Conservation (phyloP, 2,113 vertebrate genomes). For the Leptodactylus fuscus region DNA sequence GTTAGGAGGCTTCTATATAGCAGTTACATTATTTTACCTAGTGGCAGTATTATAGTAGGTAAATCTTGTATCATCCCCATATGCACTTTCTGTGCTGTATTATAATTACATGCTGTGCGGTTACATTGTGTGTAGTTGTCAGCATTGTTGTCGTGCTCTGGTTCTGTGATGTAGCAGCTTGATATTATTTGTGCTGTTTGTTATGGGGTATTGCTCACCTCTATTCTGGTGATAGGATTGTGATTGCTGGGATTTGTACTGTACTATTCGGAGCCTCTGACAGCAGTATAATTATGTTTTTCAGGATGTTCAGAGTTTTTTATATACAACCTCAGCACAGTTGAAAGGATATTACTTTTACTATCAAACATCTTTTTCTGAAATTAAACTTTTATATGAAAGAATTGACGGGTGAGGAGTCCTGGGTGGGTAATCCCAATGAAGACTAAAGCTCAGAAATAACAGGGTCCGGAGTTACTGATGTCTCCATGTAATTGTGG, state of each 20-base stretch:
- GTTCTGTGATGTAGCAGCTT: too few species aligned
- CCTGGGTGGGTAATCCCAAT: not conserved
- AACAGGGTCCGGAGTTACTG: not conserved
- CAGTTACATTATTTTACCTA: too few species aligned
- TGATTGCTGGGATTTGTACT: not conserved
- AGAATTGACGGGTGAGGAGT: conserved; percentile 17
- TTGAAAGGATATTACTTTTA: conserved; percentile 40
- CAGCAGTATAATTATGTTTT: conserved; percentile 38
- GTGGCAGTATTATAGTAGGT: too few species aligned
- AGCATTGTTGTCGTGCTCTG: not conserved
- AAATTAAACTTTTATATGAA: conserved; percentile 38
- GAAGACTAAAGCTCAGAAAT: not conserved
- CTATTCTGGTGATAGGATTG: not conserved
- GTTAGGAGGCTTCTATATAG: too few species aligned
- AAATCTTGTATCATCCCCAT: too few species aligned
- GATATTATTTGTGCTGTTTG: not conserved
- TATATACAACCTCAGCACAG: not conserved
- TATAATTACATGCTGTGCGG: not conserved
- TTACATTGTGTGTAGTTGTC: not conserved
- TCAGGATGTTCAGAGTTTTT: conserved; percentile 4
- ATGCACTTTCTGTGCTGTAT: too few species aligned
- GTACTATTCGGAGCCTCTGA: not conserved
- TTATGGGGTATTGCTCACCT: not conserved
- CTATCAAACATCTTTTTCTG: not conserved
- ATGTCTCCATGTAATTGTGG: not conserved